phyloP scores from a whole-genome alignment of 2,797 vertebrate genomes.

The Lerista edwardsae region DNA sequence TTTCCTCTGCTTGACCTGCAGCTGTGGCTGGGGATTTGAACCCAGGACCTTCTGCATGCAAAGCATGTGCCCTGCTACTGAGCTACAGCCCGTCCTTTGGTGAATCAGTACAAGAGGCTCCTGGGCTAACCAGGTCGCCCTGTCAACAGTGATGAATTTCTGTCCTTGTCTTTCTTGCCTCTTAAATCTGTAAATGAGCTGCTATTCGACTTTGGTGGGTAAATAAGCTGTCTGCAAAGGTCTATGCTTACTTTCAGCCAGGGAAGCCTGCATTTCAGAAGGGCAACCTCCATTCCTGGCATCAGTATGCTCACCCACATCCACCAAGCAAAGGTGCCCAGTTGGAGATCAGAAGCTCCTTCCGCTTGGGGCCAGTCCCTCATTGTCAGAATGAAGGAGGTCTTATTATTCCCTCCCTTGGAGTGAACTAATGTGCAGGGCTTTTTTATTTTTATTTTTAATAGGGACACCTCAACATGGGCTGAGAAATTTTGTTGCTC shows the following conservation, averaged over 20 bases:
- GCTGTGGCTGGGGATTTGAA: too few relatives aligned
- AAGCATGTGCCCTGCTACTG: too few relatives aligned
- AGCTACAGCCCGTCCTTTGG: too few relatives aligned
- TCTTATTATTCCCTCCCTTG: neutral
- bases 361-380: neutral
- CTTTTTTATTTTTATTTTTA: neutral
- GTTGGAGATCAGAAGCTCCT: neutral
- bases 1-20: too few relatives aligned
- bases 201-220: rapidly evolving
- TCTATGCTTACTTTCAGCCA: neutral
- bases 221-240: too few relatives aligned
- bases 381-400: neutral
- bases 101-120: neutral
- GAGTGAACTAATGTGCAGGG: neutral
- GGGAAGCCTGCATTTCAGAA: neutral
- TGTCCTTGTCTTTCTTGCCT: too few relatives aligned
- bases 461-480: neutral
- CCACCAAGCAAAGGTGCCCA: neutral
- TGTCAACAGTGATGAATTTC: too few relatives aligned
- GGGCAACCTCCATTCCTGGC: neutral
- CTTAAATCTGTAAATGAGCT: neutral
- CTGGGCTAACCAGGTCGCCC: too few relatives aligned
- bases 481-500: neutral
- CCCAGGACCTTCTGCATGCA: too few relatives aligned
- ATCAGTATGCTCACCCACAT: neutral